Percentiles rank a stretch among this genome's conserved stretches.
Evolutionary conservation across 2,113 vertebrate genomes (phyloP).

Genomic region (Cyprinus carpio): DNA sequence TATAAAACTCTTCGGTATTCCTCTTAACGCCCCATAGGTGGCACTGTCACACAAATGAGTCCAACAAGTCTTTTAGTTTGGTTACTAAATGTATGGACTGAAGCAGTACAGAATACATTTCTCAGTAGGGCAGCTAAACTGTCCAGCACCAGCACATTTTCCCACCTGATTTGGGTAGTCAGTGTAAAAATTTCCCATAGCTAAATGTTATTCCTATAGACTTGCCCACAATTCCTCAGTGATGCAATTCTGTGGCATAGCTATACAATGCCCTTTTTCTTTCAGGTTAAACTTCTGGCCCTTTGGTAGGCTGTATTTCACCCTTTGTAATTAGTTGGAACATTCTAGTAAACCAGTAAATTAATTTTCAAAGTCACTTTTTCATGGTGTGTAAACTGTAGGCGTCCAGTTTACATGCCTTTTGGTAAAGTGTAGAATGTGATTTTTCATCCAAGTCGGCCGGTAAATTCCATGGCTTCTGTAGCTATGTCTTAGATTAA

Average conservation of each 20-base stretch:
- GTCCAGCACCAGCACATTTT: not conserved
- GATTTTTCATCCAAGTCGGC: constrained; percentile 24
- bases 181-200: not conserved
- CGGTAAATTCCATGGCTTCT: not conserved
- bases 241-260: not conserved
- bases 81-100: not conserved
- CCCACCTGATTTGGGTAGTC: not conserved
- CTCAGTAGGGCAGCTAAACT: not conserved
- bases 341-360: not conserved
- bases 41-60: not conserved
- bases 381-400: constrained; percentile 16
- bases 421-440: constrained; percentile 33
- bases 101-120: not conserved
- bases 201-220: not conserved
- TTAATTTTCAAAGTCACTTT: not conserved
- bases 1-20: not conserved
- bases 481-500: constrained; percentile 33
- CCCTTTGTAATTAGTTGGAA: not conserved
- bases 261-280: not conserved
- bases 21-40: constrained; percentile 13
- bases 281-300: not conserved
- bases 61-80: not conserved
- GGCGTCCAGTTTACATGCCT: not conserved
- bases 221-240: not conserved
- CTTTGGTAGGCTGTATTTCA: not conserved